These are phyloP conservation scores for Toxotes lorentzi DNA, from an alignment of 2,797 vertebrate genomes.

Conservation along the genomic window DNA sequence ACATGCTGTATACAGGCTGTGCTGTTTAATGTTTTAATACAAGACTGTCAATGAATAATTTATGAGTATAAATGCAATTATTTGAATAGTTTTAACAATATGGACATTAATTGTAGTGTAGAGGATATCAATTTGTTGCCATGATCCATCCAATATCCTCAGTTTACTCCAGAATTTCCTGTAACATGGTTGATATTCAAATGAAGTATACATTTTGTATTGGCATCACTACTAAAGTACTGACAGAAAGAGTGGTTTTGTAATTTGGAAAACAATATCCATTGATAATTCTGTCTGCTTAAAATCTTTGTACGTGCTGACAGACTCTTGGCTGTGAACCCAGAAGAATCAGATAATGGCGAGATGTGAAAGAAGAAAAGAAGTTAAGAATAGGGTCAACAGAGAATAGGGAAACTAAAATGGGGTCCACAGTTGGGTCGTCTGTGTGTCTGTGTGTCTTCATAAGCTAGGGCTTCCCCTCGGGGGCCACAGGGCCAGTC, in stretches of 20 bases:
- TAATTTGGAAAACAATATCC: constrained; percentile 1
- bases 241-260: neutral
- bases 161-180: constrained; percentile 30
- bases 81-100: constrained; percentile 36
- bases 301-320: neutral
- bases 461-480: constrained; percentile 53
- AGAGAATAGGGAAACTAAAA: constrained; percentile 32
- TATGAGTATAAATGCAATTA: constrained; percentile 4
- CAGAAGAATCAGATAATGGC: constrained; percentile 10
- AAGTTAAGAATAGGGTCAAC: constrained; percentile 25
- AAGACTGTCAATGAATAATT: constrained; percentile 16
- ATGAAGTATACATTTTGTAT: neutral
- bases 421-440: constrained; percentile 43
- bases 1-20: constrained; percentile 12
- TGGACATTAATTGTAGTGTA: neutral
- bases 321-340: constrained; percentile 4
- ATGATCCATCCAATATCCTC: neutral
- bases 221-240: neutral
- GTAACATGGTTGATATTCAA: constrained; percentile 11
- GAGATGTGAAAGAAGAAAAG: constrained; percentile 2
- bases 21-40: constrained; percentile 1
- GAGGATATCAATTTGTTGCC: neutral
- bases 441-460: constrained; percentile 36
- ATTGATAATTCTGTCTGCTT: neutral
- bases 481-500: constrained; percentile 64